phyloP scores from a whole-genome alignment of 2,797 vertebrate species.

The Crypturellus tataupa region DNA sequence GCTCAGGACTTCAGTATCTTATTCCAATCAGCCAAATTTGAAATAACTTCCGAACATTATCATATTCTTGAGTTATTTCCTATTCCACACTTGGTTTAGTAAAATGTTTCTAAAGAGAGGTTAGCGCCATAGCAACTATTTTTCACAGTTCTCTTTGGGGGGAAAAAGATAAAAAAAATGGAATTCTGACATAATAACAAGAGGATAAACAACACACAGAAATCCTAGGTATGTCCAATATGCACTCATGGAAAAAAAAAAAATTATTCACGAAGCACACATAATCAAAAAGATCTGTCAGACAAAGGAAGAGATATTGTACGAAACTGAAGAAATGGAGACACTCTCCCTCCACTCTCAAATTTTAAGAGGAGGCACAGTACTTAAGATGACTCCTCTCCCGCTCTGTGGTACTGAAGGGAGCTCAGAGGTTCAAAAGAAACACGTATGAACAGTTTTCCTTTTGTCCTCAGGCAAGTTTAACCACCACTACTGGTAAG shows the following conservation, averaged over 20 bases:
- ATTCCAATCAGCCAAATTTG: not conserved
- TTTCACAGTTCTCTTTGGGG: not conserved
- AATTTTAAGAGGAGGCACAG: not conserved
- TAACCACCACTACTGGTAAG: not conserved
- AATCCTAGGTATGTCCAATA: not conserved
- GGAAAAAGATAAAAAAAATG: not conserved
- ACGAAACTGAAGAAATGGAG: not conserved
- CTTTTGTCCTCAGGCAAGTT: not conserved
- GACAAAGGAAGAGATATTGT: not conserved
- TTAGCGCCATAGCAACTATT: not conserved
- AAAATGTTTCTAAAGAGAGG: not conserved
- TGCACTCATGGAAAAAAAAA: not conserved
- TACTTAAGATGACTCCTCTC: not conserved
- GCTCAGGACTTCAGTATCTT: not conserved
- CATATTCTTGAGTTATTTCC: not conserved
- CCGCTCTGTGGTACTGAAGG: not conserved
- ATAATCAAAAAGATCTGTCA: not conserved
- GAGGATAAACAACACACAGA: not conserved
- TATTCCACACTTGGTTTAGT: not conserved
- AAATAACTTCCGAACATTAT: not conserved
- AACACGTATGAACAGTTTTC: accelerated
- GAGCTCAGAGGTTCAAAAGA: not conserved
- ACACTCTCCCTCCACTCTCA: not conserved
- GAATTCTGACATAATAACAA: not conserved
- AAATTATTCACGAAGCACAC: not conserved